These are phyloP conservation scores for Psilopsiagon aurifrons DNA, from an alignment of 2,113 vertebrate genomes.

Conservation along the genomic window DNA sequence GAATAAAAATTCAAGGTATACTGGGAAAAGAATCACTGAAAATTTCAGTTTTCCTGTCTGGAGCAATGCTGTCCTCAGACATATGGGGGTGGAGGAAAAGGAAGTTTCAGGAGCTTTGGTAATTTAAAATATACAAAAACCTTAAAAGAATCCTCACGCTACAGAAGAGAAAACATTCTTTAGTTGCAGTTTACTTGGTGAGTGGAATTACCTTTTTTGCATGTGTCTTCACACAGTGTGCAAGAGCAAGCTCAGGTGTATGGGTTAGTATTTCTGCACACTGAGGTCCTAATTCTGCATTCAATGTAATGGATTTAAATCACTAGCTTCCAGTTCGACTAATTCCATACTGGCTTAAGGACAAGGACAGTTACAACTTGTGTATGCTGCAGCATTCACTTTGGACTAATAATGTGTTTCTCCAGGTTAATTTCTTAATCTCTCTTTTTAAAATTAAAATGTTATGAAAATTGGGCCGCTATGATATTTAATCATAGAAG, in stretches of 20 bases:
- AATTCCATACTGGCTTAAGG: not conserved
- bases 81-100: not conserved
- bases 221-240: not conserved
- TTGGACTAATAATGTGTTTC: not conserved
- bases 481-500: not conserved
- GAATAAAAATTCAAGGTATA: conserved; percentile 69
- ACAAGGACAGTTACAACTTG: not conserved
- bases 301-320: not conserved
- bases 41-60: conserved; percentile 5
- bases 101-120: not conserved
- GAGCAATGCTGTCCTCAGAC: not conserved
- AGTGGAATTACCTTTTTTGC: not conserved
- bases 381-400: not conserved
- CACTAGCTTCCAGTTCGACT: not conserved
- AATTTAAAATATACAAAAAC: not conserved
- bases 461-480: not conserved
- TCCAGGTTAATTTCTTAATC: not conserved
- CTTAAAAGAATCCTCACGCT: not conserved
- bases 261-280: not conserved
- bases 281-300: not conserved
- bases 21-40: conserved; percentile 44
- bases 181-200: accelerated
- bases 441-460: not conserved
- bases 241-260: not conserved
- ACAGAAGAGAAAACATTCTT: not conserved